phyloP scores from a whole-genome alignment of 2,888 invertebrate genomes.

The Azorinus chamasolen region DNA sequence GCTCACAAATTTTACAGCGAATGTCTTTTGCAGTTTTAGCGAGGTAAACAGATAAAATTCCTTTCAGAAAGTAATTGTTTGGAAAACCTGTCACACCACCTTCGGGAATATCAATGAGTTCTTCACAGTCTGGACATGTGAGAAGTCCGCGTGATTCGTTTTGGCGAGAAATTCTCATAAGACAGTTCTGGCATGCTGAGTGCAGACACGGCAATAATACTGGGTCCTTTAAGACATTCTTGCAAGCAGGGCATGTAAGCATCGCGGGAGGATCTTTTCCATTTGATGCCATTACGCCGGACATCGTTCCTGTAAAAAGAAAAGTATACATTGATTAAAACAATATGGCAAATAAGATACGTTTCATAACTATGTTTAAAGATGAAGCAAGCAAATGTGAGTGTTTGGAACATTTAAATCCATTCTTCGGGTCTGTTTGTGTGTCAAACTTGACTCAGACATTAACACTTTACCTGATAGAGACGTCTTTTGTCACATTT shows the following conservation, averaged over 20 bases:
- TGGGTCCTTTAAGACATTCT: slow-evolving; percentile 49
- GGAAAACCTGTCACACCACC: slow-evolving; percentile 55
- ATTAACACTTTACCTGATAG: too few species aligned
- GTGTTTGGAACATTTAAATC: too few species aligned
- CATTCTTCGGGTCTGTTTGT: too few species aligned
- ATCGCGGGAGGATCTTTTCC: not conserved
- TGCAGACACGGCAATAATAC: slow-evolving; percentile 66
- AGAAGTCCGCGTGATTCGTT: slow-evolving; percentile 48
- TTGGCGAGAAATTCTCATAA: slow-evolving; percentile 42
- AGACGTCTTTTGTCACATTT: too few species aligned
- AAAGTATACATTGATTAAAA: too few species aligned
- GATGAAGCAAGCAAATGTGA: too few species aligned
- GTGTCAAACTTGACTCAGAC: too few species aligned
- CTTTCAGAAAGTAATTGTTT: slow-evolving; percentile 63
- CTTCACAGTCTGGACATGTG: slow-evolving; percentile 57
- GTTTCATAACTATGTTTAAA: too few species aligned
- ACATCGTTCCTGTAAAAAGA: too few species aligned
- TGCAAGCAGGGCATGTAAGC: slow-evolving; percentile 52
- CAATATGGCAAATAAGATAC: too few species aligned
- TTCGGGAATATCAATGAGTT: slow-evolving; percentile 48
- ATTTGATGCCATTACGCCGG: too few species aligned
- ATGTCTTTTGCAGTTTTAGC: slow-evolving; percentile 58
- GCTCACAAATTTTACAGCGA: slow-evolving; percentile 61
- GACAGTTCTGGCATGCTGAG: slow-evolving; percentile 56
- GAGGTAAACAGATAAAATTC: slow-evolving; percentile 51